Evolutionary conservation across 2,113 vertebrate genomes (phyloP).

Genomic region (Oxyruncus cristatus): DNA sequence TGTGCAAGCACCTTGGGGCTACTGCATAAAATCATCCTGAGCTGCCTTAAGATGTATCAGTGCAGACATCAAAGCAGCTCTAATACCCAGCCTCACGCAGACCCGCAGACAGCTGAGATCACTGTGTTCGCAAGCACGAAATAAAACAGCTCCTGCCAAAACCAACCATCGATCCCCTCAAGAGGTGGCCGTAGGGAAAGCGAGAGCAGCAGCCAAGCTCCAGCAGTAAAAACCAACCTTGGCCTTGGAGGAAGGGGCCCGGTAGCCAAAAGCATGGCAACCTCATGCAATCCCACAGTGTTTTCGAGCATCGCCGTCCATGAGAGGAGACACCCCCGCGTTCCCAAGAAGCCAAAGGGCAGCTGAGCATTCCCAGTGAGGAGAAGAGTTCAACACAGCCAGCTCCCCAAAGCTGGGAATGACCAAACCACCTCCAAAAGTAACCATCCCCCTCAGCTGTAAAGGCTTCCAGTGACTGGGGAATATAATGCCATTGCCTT

Average conservation of each 20-base stretch:
- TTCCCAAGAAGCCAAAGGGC: background rate
- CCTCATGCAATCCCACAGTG: background rate
- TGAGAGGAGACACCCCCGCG: fast-evolving
- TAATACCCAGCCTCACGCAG: conserved; percentile 35
- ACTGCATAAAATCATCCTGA: conserved; percentile 32
- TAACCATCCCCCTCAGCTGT: fast-evolving
- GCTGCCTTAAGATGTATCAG: conserved; percentile 48
- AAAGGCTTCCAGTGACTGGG: background rate
- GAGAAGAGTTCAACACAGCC: background rate
- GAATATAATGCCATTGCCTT: background rate
- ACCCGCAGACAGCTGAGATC: conserved; percentile 26
- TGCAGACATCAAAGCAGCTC: conserved; percentile 61
- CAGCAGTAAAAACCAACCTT: background rate
- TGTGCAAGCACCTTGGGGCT: conserved; percentile 32
- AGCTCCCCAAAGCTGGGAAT: background rate
- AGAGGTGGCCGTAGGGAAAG: conserved; percentile 52
- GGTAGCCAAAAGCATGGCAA: background rate
- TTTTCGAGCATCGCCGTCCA: background rate
- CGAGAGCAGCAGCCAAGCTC: conserved; percentile 1
- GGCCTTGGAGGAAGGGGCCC: background rate
- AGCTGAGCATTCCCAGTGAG: background rate
- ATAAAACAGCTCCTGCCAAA: conserved; percentile 37
- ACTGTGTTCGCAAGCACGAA: conserved; percentile 1
- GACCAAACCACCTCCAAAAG: background rate
- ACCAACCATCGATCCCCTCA: background rate